Conservation (phyloP, 2,888 invertebrate genomes). For the Drosophila pseudotakahashii region DNA sequence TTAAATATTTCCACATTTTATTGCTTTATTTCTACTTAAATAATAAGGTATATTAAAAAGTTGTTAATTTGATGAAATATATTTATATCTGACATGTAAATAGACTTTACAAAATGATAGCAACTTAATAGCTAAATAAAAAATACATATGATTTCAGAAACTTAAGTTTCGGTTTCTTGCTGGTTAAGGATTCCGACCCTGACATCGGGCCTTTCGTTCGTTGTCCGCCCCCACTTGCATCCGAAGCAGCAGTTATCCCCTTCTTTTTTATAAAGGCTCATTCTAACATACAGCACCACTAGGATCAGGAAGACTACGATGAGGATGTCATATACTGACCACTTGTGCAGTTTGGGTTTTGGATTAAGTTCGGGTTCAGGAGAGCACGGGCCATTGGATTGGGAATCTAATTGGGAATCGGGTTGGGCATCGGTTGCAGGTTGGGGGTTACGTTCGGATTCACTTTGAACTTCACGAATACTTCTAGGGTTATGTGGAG, state of each 20-base stretch:
- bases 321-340: conserved; percentile 15
- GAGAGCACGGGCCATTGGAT: no score
- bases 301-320: conserved; percentile 11
- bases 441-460: background rate
- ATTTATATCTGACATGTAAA: no score
- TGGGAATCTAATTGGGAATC: background rate
- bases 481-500: background rate
- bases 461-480: background rate
- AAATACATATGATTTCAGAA: no score
- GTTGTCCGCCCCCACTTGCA: conserved; percentile 19
- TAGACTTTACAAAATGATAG: no score
- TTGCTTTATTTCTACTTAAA: no score
- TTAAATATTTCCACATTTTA: no score
- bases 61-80: no score
- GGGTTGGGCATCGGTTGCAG: background rate
- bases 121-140: no score
- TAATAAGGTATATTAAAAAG: no score
- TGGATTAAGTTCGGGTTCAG: background rate
- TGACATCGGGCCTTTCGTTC: background rate
- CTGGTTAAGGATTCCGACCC: background rate
- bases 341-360: conserved; percentile 10
- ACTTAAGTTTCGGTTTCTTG: background rate
- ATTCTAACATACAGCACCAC: conserved; percentile 14
- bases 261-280: conserved; percentile 8
- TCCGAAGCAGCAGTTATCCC: conserved; percentile 22